Base-by-base conservation (phyloP, 2,888 invertebrate species). In the Papilio elwesi region DNA sequence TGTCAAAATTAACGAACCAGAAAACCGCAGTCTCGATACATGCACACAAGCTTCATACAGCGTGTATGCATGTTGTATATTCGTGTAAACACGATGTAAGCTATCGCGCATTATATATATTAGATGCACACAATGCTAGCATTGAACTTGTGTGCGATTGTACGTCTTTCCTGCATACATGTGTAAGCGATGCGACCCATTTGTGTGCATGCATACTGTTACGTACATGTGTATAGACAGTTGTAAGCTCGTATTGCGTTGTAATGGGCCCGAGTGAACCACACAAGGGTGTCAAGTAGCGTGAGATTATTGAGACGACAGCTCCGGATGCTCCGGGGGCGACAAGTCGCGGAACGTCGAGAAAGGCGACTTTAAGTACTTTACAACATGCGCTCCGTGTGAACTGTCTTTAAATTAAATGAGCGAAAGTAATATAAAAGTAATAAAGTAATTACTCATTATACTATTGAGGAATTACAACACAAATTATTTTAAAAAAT, bases 251-350 rank as follows among this genome's bases (percentile, higher is more conserved):
- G 62, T 66, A 66, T 73, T 65, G 66, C 53, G 16, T 16, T 47
- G 68, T 65, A 68, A 68, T 67, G 74, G 43, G 64, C 68, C 72
- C 53, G 68, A n/a, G 59, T 57, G 77, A 77, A 81, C 78, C 78
- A 76, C 78, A 79, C 67, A 73, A 75, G 70, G 85, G 89, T 90
- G 84, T 89, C 88, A 80, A 83, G 83, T 90, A 81, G 81, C 87
- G 81, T 81, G 86, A 82, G 86, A 87, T 83, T 83, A 81, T 81
- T 83, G 82, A 81, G 80, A 76, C 79, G 77, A 78, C 81, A 78
- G 77, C 81, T 78, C 87, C 89, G 90, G 89, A 90, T 87, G 88
- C 83, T 73, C 76, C 76, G 78, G 79, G 78, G 78, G 75, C 71
- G 68, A 72, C 81, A 77, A 83, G 84, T 87, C 85, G 84, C 80